phyloP scores from a whole-genome alignment of 1,140 invertebrate species.

The Hyposmocoma kahamanoa region DNA sequence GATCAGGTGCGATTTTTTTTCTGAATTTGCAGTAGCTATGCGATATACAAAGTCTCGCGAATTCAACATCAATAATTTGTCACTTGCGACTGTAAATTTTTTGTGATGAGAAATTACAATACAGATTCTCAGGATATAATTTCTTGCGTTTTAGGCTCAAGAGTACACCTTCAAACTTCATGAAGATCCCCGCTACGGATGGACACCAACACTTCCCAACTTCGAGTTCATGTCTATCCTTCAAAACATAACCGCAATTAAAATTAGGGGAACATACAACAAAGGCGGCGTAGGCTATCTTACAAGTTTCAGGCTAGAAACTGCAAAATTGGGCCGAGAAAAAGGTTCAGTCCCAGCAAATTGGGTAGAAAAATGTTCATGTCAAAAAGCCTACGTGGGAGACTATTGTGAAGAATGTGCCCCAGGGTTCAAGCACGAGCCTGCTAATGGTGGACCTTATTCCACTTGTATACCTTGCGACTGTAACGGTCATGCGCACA shows the following conservation, averaged over 20 bases:
- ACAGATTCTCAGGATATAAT: no score
- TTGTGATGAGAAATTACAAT: no score
- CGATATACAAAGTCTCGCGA: no score
- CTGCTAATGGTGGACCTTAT: constrained; percentile 92
- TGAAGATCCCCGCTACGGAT: constrained; percentile 92
- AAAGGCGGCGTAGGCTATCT: constrained; percentile 88
- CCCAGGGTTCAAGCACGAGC: constrained; percentile 93
- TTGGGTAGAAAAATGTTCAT: constrained; percentile 97
- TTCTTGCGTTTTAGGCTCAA: constrained; percentile 76
- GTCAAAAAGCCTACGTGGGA: constrained; percentile 92
- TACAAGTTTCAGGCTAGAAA: constrained; percentile 90
- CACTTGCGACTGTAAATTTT: no score
- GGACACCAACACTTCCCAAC: constrained; percentile 90
- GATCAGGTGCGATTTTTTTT: constrained; percentile 69
- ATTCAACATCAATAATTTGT: no score
- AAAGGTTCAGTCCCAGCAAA: constrained; percentile 87
- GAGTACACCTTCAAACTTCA: constrained; percentile 90
- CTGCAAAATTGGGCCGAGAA: constrained; percentile 86
- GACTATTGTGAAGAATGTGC: constrained; percentile 98
- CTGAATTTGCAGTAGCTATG: constrained; percentile 14
- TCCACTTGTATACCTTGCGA: constrained; percentile 95
- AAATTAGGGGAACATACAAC: constrained; percentile 94
- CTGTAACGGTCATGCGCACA: constrained; percentile 96
- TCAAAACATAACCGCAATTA: constrained; percentile 94
- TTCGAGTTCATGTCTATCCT: constrained; percentile 93